Conservation (phyloP, 2,888 invertebrate species). For the Eristalinus aeneus region DNA sequence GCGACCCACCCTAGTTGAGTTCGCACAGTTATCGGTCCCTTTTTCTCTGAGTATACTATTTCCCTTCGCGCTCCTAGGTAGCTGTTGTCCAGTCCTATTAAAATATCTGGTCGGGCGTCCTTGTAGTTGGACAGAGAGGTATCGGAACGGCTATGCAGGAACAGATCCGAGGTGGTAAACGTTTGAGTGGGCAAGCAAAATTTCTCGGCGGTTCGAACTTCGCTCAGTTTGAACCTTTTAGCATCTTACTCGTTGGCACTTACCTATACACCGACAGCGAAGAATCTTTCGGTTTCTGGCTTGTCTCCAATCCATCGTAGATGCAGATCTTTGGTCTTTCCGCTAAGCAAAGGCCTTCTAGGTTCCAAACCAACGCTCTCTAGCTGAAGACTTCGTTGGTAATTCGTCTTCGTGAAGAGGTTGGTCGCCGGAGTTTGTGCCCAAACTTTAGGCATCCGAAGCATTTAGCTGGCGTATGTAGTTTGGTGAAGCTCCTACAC, state of each 20-base stretch:
- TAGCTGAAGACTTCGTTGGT: too few species aligned
- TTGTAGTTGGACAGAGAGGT: conserved; percentile 9
- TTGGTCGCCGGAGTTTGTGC: not conserved
- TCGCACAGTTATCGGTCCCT: conserved; percentile 53
- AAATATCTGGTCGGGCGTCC: conserved; percentile 24
- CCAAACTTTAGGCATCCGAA: not conserved
- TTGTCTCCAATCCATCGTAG: not conserved
- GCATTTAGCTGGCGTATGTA: not conserved
- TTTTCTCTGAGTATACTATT: not conserved
- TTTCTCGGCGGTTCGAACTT: not conserved
- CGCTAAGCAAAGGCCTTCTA: not conserved
- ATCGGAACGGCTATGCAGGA: not conserved
- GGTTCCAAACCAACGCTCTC: not conserved
- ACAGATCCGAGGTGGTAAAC: not conserved
- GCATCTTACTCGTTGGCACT: not conserved
- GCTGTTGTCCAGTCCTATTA: conserved; percentile 45
- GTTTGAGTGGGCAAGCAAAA: not conserved
- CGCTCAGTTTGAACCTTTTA: not conserved
- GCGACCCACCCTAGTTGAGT: conserved; percentile 56
- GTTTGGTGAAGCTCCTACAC: not conserved
- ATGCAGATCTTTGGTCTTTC: not conserved
- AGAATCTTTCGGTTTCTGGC: not conserved
- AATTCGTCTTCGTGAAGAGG: not conserved
- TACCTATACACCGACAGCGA: not conserved
- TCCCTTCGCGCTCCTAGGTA: too few species aligned